A percentile compares a stretch with the other conserved stretches of the same genome.
Evolutionary conservation across 2,888 invertebrate species (phyloP).

Genomic region (Xylophagus ater): DNA sequence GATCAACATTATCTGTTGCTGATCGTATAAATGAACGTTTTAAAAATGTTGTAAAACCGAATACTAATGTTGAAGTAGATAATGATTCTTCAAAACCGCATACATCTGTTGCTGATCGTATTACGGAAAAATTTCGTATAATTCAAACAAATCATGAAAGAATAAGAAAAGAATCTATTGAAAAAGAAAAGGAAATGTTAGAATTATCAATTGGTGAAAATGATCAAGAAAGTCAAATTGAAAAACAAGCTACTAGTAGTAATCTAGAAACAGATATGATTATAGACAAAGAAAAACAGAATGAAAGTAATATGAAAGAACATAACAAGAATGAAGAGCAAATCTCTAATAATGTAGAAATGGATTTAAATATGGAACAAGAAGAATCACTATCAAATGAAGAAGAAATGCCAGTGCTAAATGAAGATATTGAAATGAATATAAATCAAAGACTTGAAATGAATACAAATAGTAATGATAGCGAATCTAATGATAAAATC

Average conservation of each 20-base stretch:
- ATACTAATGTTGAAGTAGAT: constrained; percentile 5
- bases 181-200: constrained; percentile 1
- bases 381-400: no score
- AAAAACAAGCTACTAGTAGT: constrained; percentile 3
- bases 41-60: constrained; percentile 2
- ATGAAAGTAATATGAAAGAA: background rate
- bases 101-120: constrained; percentile 10
- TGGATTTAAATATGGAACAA: no score
- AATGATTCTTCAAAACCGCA: constrained; percentile 6
- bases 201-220: background rate
- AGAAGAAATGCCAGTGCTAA: no score
- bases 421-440: no score
- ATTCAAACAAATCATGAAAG: background rate
- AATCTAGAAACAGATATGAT: constrained; percentile 1
- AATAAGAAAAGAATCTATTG: background rate
- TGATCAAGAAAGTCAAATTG: background rate
- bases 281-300: background rate
- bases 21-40: constrained; percentile 23
- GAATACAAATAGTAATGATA: background rate
- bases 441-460: constrained; percentile 6
- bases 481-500: background rate
- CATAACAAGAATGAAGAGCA: background rate
- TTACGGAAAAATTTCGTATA: constrained; percentile 8
- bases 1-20: constrained; percentile 22
- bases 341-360: background rate